Percentiles rank a stretch among this genome's conserved stretches.
phyloP scores from a whole-genome alignment of 2,113 vertebrate genomes.

The Gymnorhina tibicen region DNA sequence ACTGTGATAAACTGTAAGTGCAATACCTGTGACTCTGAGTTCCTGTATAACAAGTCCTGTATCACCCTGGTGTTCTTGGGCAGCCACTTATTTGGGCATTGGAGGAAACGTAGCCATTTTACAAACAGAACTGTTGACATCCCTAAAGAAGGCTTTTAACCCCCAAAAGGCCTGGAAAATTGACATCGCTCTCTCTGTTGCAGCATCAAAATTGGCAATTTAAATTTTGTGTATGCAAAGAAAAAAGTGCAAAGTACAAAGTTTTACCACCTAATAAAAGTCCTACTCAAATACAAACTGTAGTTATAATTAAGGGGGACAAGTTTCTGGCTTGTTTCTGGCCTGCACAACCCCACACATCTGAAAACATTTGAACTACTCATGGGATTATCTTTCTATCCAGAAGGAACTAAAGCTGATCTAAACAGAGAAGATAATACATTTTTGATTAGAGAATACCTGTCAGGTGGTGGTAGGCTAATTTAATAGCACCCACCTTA shows the following conservation, averaged over 20 bases:
- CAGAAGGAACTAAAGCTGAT: background rate
- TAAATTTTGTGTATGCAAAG: background rate
- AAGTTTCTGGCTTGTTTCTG: constrained; percentile 24
- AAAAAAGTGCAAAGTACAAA: background rate
- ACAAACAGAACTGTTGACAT: background rate
- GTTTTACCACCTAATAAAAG: background rate
- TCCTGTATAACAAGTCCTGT: background rate
- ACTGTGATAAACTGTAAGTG: background rate
- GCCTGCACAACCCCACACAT: background rate
- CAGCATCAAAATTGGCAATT: background rate
- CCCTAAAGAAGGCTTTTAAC: background rate
- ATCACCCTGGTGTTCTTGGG: background rate
- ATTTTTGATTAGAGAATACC: constrained; percentile 10
- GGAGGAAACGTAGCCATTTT: background rate
- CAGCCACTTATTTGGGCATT: background rate
- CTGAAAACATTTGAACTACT: background rate
- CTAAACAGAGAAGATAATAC: background rate
- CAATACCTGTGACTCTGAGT: background rate
- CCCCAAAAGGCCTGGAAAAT: background rate
- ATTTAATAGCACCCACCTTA: constrained; percentile 40
- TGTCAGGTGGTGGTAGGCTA: background rate
- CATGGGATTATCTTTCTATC: background rate
- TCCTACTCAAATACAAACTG: background rate
- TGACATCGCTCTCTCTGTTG: background rate
- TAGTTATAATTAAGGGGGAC: background rate